Base-by-base conservation (phyloP, 2,888 invertebrate species). In the Apotomis betuletana region DNA sequence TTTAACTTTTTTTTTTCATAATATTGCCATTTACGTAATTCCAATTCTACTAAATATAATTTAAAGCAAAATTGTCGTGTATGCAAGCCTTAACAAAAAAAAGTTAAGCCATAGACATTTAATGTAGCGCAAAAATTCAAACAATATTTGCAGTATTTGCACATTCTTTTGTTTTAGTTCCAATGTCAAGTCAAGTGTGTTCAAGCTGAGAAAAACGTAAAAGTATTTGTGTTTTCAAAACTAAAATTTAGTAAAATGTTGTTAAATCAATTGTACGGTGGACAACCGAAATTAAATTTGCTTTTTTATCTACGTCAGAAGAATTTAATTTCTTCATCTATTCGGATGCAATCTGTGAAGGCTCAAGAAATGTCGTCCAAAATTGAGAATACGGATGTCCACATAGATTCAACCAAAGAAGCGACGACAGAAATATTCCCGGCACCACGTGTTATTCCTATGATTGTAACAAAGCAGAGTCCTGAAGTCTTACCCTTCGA, bases 401-500 rank as follows among this genome's bases (percentile, higher is more conserved):
- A 60, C 2, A 69, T 75, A 13, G 61, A 78, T n/a, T 44, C 70
- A 9, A 74, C 64, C 15, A 77, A 77, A 57, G 76, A 75, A 70
- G 74, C 76, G 61, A 73, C 79, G 5, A 78, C 78, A 58, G 87
- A 90, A 75, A 81, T 90, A 75, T 88, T 83, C 73, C 81, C 89
- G 8, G 67, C 87, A 4, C 70, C 85, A 4, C 81, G 86, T 70
- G 84, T 85, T 27, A 81, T 89, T 69, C 89, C 91, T 44, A 85
- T 89, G 84, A 75, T 90, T 58, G 70, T 87, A n/a, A 78, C 82
- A 65, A 91, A 88, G 70, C 90, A n/a, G n/a, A 46, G 91, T 41
- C 80, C 85, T 5, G 79, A 88, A 10, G 83, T 90, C 69, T 82
- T 93, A 60, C 84, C 95, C 0, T 95, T 96, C 80, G 95, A 95